Conservation (phyloP, 2,888 invertebrate species). For the Trissolcus brochymenae region DNA sequence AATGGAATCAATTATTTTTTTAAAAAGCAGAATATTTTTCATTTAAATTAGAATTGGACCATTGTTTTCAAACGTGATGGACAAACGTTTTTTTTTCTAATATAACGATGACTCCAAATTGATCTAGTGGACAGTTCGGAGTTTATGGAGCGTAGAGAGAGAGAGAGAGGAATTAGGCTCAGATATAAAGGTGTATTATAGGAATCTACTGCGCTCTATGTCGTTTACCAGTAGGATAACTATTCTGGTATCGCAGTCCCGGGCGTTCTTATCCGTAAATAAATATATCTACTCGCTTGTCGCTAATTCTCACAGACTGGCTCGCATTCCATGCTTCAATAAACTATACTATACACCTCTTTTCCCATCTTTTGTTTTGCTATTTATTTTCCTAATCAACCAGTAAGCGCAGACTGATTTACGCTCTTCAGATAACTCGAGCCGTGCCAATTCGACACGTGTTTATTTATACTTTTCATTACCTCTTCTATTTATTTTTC, state of each 20-base stretch:
- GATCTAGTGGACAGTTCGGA: background rate
- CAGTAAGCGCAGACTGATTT: constrained; percentile 37
- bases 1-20: too few relatives aligned
- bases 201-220: constrained; percentile 64
- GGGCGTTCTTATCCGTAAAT: constrained; percentile 72
- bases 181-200: constrained; percentile 53
- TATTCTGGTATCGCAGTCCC: constrained; percentile 74
- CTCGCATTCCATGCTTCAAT: constrained; percentile 56
- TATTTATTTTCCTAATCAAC: constrained; percentile 52
- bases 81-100: too few relatives aligned
- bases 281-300: constrained; percentile 72
- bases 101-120: too few relatives aligned
- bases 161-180: constrained; percentile 42
- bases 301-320: constrained; percentile 62
- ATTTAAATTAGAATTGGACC: too few relatives aligned
- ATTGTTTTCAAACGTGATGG: too few relatives aligned
- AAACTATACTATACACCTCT: constrained; percentile 43
- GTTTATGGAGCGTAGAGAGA: constrained; percentile 36
- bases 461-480: background rate
- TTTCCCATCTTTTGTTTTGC: constrained; percentile 44
- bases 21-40: too few relatives aligned
- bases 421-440: constrained; percentile 34
- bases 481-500: too few relatives aligned
- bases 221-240: constrained; percentile 69
- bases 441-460: background rate